These are phyloP conservation scores for Hyla sarda DNA, from an alignment of 2,113 vertebrate species.

Conservation along the genomic window DNA sequence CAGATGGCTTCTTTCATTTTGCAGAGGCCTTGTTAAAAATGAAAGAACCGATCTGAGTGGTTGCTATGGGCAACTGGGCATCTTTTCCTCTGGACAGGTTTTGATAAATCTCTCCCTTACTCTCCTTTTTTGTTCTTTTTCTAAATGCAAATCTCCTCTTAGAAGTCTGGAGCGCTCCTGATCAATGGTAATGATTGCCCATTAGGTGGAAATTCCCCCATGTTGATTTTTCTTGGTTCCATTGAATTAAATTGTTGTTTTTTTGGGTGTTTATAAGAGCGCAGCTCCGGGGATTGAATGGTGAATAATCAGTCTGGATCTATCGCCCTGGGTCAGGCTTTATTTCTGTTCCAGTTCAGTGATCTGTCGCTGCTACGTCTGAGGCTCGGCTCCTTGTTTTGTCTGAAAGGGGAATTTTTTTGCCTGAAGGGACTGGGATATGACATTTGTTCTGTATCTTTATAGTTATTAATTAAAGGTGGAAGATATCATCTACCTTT, in stretches of 20 bases:
- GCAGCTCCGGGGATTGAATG: not conserved
- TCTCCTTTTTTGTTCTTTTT: no score
- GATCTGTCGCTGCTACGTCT: not conserved
- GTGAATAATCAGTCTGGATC: not conserved
- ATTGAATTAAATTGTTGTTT: no score
- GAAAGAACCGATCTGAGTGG: no score
- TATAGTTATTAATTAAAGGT: not conserved
- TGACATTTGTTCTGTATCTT: not conserved
- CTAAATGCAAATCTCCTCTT: no score
- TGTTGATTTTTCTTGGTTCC: not conserved
- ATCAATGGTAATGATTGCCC: not conserved
- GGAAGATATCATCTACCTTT: no score
- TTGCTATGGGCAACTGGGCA: no score
- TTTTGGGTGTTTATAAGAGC: not conserved
- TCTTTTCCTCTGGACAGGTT: no score
- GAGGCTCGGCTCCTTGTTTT: not conserved
- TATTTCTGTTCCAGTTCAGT: constrained; percentile 1
- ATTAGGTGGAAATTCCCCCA: not conserved
- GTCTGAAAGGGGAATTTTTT: not conserved
- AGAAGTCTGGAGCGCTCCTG: not conserved
- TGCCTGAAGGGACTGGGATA: not conserved
- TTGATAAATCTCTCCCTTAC: no score
- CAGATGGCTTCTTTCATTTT: no score
- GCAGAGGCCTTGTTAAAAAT: no score
- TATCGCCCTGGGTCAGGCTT: not conserved